Evolutionary conservation across 2,888 invertebrate species (phyloP), one percentile per base, ranked within the genome.

Genomic region (Thelaira solivaga): DNA sequence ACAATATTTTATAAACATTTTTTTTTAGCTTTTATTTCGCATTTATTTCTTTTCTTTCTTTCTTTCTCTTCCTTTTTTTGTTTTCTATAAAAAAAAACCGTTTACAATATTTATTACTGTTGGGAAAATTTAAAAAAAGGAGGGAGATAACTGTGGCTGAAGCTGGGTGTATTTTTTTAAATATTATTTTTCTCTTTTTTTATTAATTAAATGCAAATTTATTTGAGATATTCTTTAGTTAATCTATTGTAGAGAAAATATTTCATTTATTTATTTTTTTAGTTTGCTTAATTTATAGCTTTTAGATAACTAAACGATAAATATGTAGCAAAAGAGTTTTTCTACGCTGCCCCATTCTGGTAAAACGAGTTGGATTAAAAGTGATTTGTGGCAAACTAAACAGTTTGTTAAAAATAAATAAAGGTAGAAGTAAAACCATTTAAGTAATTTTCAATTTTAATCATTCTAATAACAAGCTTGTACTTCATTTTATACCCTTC

Each of bases 141-240:
- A 62, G 26, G 18, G 36, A 45, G 6, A 31, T 64, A 51, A 49
- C 34, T 26, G 34, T 36, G 49, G 49, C 47, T 69, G 47, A 36
- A 24, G n/a, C n/a, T n/a, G n/a, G n/a, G n/a, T n/a, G n/a, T n/a
- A n/a, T n/a, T n/a, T n/a, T n/a, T n/a, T 61, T 36, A 2, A 13
- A 0, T 16, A 8, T 39, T 43, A 18, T 41, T 11, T 39, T 29
- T 51, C 1, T 16, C 41, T 43, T 59, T 13, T 22, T 20, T 62
- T 55, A 43, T 76, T 73, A 73, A 73, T 77, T 73, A 77, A 73
- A 77, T 77, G 77, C 77, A 77, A 77, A 77, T 73, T 72, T 72
- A 49, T 67, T 68, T 49, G 36, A 61, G 5, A 59, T 47, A 57
- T 31, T 65, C 43, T 64, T 51, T 39, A 41, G 20, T 65, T 51